phyloP scores from a whole-genome alignment of 1,140 invertebrate genomes.

The Dinothrombium tinctorium region DNA sequence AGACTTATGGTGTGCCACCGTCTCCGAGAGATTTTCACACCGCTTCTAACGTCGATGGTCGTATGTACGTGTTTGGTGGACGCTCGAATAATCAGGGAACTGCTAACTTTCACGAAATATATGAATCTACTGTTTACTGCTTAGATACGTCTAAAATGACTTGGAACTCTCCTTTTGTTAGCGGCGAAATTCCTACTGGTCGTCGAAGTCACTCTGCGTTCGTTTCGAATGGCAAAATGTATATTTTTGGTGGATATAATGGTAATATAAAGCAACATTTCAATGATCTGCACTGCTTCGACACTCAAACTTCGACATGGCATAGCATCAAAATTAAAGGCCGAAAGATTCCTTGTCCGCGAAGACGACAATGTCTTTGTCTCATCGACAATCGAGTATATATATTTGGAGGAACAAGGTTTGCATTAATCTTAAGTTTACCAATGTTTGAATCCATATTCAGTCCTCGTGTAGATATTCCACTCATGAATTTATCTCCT shows the following conservation, averaged over 20 bases:
- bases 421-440: too few species aligned
- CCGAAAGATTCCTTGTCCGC: conserved; percentile 35
- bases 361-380: conserved; percentile 52
- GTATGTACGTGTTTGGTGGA: conserved; percentile 69
- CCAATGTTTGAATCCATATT: too few species aligned
- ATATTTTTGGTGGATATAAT: conserved; percentile 70
- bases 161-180: conserved; percentile 36
- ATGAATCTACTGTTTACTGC: conserved; percentile 47
- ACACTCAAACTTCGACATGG: conserved; percentile 34
- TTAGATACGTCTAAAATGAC: conserved; percentile 39
- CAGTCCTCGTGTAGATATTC: too few species aligned
- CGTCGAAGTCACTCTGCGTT: conserved; percentile 65
- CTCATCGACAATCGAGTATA: conserved; percentile 41
- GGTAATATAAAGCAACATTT: conserved; percentile 44
- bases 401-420: conserved; percentile 59
- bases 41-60: conserved; percentile 38
- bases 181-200: conserved; percentile 35
- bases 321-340: conserved; percentile 32
- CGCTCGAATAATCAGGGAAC: conserved; percentile 39
- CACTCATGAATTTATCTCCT: too few species aligned
- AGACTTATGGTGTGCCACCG: conserved; percentile 33
- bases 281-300: conserved; percentile 50
- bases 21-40: conserved; percentile 65
- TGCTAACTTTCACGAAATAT: conserved; percentile 45
- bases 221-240: conserved; percentile 44